Evolutionary conservation across 30 jellyfish, hydroid and myxozoan genomes (phyloP).

Genomic region (Clytia hemisphaerica): DNA sequence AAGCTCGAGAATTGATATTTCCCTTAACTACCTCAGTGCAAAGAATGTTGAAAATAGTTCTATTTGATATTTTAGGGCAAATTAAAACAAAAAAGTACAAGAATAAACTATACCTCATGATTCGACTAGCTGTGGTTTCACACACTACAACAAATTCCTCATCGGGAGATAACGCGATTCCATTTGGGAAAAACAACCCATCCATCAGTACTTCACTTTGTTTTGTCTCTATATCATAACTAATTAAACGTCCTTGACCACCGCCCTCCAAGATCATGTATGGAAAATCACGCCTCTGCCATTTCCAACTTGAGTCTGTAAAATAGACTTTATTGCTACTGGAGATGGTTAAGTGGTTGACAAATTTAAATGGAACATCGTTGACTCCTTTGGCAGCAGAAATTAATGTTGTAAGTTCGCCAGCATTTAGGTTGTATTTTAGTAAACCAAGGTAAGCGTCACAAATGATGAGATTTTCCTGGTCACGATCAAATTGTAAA

Average conservation of each 20-base stretch:
- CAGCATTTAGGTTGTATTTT: conserved; percentile 48
- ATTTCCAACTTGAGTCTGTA: conserved; percentile 89
- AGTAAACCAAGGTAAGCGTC: conserved; percentile 86
- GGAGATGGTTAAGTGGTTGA: conserved; percentile 59
- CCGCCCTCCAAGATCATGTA: conserved; percentile 78
- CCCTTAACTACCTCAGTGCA: too few relatives aligned
- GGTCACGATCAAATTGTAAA: conserved; percentile 58
- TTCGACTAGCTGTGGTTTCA: conserved; percentile 82
- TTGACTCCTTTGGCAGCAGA: conserved; percentile 76
- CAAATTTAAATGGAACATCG: conserved; percentile 77
- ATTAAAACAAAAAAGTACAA: too few relatives aligned
- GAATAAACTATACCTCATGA: conserved; percentile 88
- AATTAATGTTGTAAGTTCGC: conserved; percentile 56
- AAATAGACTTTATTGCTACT: conserved; percentile 69
- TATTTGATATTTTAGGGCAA: too few relatives aligned
- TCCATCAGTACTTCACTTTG: conserved; percentile 63
- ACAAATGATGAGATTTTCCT: conserved; percentile 52
- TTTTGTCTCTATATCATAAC: conserved; percentile 57
- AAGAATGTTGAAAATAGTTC: too few relatives aligned
- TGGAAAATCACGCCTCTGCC: conserved; percentile 68
- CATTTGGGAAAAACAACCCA: conserved; percentile 83
- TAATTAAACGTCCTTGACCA: conserved; percentile 88
- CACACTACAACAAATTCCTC: conserved; percentile 75
- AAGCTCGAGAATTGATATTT: too few relatives aligned
- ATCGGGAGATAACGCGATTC: conserved; percentile 84